Evolutionary conservation across 2,888 invertebrate genomes (phyloP), one percentile per base, ranked within the genome.

Genomic region (Leptinotarsa tumamoca): DNA sequence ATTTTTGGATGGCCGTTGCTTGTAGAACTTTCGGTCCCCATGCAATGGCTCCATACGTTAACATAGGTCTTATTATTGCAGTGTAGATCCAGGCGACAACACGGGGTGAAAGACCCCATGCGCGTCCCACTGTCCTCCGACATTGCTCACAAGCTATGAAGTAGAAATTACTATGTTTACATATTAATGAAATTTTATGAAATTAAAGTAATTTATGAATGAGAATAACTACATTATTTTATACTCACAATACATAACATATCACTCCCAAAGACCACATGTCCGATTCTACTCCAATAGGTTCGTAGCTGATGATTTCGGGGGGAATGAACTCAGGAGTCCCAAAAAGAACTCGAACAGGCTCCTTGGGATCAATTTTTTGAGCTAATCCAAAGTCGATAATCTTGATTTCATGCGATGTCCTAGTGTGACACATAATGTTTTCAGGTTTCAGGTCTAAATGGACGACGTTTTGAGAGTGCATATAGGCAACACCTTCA

Each of bases 231-330:
- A 0, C 7, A 14, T 14, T 21, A 4, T n/a, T 58, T 14, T 2
- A 58, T 63, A 63, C 63, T 94, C 89, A 97, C 96, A 98, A 88
- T 77, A 97, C 95, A 86, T 98, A 98, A 85, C 96, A 96, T 79
- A 98, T 95, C 72, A 98, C 97, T 21, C 98, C 98, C 61, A 98
- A 92, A 83, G 96, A 96, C 98, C 98, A 98, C 96, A 98, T 97
- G 86, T 98, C 98, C 3, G 96, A 94, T 73, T 94, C 92, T 13
- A 94, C 92, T 68, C 94, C 94, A 67, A 98, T 94, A 0, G 94
- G 94, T 85, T 98, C 97, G 87, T 95, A 98, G 88, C 94, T 96
- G 78, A 98, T 94, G 67, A 97, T 95, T 90, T 97, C 98, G 0
- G 98, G 97, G 0, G 97, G 94, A 81, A 97, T 95, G 85, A 98